Percentiles rank a stretch among this genome's conserved stretches.
Evolutionary conservation across 2,113 vertebrate genomes (phyloP).

Genomic region (Coturnix japonica): DNA sequence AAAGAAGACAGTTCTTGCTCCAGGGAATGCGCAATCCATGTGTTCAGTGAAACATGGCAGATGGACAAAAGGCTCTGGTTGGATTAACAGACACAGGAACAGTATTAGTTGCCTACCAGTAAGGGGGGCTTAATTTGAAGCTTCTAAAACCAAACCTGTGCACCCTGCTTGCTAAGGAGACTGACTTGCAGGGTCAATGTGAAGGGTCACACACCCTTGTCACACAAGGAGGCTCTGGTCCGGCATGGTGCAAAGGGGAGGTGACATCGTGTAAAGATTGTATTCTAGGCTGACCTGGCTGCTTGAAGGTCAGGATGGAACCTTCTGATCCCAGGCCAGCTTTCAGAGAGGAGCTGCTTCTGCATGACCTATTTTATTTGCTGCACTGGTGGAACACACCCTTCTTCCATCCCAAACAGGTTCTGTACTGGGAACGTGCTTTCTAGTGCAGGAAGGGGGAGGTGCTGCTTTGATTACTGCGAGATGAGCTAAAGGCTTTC

Average conservation of each 20-base stretch:
- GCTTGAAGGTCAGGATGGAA: background rate
- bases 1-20: constrained; percentile 54
- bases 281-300: constrained; percentile 17
- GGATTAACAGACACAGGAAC: constrained; percentile 16
- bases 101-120: background rate
- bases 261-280: background rate
- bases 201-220: background rate
- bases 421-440: background rate
- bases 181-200: background rate
- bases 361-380: constrained; percentile 19
- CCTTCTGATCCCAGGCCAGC: background rate
- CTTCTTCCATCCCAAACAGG: background rate
- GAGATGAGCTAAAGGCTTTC: accelerated
- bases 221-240: background rate
- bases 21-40: constrained; percentile 51
- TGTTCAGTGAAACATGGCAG: constrained; percentile 63
- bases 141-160: background rate
- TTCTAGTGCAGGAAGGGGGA: background rate
- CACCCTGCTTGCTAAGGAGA: background rate
- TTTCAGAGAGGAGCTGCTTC: background rate
- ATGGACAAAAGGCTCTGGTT: constrained; percentile 54
- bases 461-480: accelerated
- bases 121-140: background rate
- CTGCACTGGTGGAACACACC: background rate
- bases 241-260: background rate